Conservation (phyloP, 1,140 invertebrate genomes). For the Chironomus tepperi region DNA sequence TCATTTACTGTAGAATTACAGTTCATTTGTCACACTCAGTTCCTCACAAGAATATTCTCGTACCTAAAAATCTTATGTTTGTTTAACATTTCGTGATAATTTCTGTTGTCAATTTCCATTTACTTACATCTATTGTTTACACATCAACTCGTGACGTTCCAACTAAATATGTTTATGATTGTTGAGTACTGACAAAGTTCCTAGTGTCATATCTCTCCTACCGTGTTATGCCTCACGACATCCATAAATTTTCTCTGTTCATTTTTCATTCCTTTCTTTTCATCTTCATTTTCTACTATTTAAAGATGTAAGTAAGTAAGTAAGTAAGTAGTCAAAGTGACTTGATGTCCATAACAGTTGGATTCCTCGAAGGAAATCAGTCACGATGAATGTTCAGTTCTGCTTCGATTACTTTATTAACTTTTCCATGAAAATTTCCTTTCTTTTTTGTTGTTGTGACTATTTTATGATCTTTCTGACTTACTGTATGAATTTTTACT, state of each 20-base stretch:
- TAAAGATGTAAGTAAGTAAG: too few species aligned
- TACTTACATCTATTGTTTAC: neutral
- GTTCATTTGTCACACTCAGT: neutral
- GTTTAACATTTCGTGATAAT: neutral
- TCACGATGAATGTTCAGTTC: neutral
- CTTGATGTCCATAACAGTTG: constrained; percentile 23
- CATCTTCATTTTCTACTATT: too few species aligned
- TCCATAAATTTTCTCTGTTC: constrained; percentile 19
- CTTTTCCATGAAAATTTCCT: constrained; percentile 18
- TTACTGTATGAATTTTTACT: neutral
- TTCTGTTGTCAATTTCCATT: constrained; percentile 13
- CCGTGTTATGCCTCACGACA: constrained; percentile 21
- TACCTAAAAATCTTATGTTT: too few species aligned
- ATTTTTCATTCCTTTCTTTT: neutral
- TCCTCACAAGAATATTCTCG: neutral
- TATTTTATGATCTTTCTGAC: neutral
- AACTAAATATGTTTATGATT: constrained; percentile 12
- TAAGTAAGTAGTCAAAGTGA: neutral
- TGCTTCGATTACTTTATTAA: constrained; percentile 22
- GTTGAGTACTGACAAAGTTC: neutral
- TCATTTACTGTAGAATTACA: too few species aligned
- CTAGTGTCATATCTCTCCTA: neutral
- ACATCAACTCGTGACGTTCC: constrained; percentile 1
- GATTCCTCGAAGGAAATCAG: constrained; percentile 14
- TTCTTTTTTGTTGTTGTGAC: neutral